Percentiles rank a stretch among this genome's conserved stretches.
These are phyloP conservation scores for Episyrphus balteatus DNA, from an alignment of 1,140 invertebrate species.

Conservation along the genomic window DNA sequence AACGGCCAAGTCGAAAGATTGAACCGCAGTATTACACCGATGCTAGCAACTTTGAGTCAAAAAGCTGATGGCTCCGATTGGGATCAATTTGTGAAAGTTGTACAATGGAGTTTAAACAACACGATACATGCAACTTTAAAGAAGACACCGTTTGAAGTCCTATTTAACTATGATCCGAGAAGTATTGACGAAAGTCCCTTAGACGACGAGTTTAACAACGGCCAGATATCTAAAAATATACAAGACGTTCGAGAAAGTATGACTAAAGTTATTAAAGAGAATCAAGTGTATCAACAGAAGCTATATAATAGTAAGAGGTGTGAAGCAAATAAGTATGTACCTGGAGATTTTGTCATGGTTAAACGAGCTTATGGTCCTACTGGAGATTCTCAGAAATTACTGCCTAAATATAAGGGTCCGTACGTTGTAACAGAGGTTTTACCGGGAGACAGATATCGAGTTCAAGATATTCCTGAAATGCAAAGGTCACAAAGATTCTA, in stretches of 20 bases:
- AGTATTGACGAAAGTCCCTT: neutral
- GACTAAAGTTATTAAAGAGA: too few relatives aligned
- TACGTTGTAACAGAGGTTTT: constrained; percentile 16
- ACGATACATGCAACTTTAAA: neutral
- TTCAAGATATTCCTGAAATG: constrained; percentile 9
- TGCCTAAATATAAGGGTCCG: constrained; percentile 9
- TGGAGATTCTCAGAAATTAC: constrained; percentile 1
- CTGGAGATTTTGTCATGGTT: neutral
- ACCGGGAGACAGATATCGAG: constrained; percentile 18
- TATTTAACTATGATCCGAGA: neutral
- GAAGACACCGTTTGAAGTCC: neutral
- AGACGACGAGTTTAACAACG: neutral
- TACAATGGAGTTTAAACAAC: neutral
- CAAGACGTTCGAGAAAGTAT: neutral
- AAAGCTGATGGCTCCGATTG: neutral
- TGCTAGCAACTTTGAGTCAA: neutral
- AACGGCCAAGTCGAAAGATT: constrained; percentile 13
- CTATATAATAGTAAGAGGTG: neutral
- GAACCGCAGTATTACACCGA: constrained; percentile 4
- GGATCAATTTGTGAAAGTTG: neutral
- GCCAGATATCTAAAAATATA: neutral
- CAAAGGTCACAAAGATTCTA: constrained; percentile 6
- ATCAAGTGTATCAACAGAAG: neutral
- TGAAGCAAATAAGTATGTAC: neutral
- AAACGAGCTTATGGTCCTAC: neutral